Evolutionary conservation across 2,113 vertebrate genomes (phyloP).

Genomic region (Barnardius zonarius): DNA sequence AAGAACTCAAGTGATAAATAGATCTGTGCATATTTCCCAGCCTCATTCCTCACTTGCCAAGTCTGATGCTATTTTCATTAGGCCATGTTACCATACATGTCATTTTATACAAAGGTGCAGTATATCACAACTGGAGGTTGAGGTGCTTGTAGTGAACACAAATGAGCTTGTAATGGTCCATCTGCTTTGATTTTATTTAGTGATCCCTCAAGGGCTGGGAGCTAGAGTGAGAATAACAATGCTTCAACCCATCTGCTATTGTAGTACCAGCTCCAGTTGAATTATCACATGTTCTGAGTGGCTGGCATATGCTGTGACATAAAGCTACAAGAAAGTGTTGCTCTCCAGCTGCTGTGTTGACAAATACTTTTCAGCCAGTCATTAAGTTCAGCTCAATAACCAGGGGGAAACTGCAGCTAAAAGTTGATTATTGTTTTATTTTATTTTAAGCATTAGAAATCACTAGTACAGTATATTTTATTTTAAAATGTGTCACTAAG

Average conservation of each 20-base stretch:
- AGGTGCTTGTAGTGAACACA: constrained; percentile 85
- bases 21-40: constrained; percentile 26
- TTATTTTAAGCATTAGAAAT: constrained; percentile 64
- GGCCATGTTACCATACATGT: constrained; percentile 65
- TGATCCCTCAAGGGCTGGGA: constrained; percentile 86
- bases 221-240: constrained; percentile 94
- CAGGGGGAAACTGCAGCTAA: constrained; percentile 64
- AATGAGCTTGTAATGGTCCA: constrained; percentile 90
- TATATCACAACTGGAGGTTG: constrained; percentile 77
- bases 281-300: constrained; percentile 92
- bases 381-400: constrained; percentile 87
- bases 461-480: constrained; percentile 28
- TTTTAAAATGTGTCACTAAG: constrained; percentile 37
- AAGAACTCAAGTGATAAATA: constrained; percentile 60
- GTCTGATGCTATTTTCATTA: constrained; percentile 62
- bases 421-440: constrained; percentile 66
- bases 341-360: constrained; percentile 94
- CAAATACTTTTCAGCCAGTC: constrained; percentile 93
- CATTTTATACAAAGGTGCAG: constrained; percentile 67
- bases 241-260: constrained; percentile 92
- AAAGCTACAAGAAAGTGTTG: constrained; percentile 94
- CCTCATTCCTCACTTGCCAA: constrained; percentile 69
- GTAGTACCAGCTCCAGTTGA: constrained; percentile 86
- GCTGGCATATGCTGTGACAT: constrained; percentile 96
- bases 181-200: constrained; percentile 96